These are phyloP conservation scores for Tyrannus savana DNA, from an alignment of 2,113 vertebrate species.

Conservation along the genomic window DNA sequence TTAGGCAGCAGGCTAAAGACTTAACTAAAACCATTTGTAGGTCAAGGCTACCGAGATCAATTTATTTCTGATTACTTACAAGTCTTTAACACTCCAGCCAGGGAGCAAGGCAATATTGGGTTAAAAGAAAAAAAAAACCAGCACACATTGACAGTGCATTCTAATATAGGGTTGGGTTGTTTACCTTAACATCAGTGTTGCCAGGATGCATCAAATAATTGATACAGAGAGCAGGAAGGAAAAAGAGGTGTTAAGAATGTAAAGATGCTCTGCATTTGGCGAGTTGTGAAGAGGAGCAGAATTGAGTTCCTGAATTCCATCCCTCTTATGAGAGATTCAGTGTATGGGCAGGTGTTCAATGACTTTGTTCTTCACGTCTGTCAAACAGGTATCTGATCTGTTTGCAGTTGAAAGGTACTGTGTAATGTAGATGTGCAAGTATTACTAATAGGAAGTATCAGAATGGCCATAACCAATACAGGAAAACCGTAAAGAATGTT, in stretches of 20 bases:
- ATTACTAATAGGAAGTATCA: neutral
- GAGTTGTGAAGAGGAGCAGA: neutral
- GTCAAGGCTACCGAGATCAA: neutral
- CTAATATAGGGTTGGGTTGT: neutral
- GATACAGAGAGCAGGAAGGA: neutral
- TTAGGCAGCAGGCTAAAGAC: neutral
- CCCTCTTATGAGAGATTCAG: neutral
- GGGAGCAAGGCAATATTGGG: neutral
- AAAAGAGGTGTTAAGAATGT: neutral
- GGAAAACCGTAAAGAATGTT: neutral
- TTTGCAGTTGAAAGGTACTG: neutral
- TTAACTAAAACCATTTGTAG: neutral
- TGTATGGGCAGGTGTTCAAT: neutral
- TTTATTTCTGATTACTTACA: constrained; percentile 14
- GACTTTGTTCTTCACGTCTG: neutral
- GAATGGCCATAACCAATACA: neutral
- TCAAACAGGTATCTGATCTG: neutral
- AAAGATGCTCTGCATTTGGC: neutral
- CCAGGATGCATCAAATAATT: neutral
- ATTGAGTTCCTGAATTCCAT: neutral
- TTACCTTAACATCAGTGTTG: neutral
- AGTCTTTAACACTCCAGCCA: neutral
- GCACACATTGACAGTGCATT: neutral
- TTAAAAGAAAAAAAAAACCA: neutral
- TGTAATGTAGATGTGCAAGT: neutral